These are phyloP conservation scores for Drepana falcataria DNA, from an alignment of 2,888 invertebrate species.

Conservation along the genomic window DNA sequence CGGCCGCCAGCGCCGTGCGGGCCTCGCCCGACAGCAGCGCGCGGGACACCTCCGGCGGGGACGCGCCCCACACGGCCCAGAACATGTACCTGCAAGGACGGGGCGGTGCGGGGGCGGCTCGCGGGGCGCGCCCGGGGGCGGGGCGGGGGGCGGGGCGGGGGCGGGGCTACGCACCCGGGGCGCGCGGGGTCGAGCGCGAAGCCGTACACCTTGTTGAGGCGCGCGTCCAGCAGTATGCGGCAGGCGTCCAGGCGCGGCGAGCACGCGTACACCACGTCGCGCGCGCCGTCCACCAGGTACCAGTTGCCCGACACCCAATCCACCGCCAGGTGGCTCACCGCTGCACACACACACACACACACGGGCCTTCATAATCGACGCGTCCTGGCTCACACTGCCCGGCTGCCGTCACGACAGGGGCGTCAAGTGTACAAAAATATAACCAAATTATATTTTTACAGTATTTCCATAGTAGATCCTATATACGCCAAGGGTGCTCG, in stretches of 20 bases:
- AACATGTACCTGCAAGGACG: constrained; percentile 80
- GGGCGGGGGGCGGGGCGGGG: constrained; percentile 5
- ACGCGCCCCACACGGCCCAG: constrained; percentile 86
- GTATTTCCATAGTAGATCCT: no score
- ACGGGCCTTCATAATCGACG: neutral
- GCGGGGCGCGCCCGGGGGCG: neutral
- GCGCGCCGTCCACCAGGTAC: constrained; percentile 87
- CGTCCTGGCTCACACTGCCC: no score
- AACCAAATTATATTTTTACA: no score
- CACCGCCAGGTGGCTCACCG: constrained; percentile 85
- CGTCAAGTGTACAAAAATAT: no score
- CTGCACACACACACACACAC: constrained; percentile 49
- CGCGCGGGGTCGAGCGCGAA: constrained; percentile 88
- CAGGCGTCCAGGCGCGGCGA: constrained; percentile 80
- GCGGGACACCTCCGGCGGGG: constrained; percentile 81
- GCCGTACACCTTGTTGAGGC: constrained; percentile 83
- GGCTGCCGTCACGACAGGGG: no score
- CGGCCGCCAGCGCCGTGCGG: constrained; percentile 78
- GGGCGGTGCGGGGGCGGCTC: neutral
- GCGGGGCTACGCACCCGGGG: constrained; percentile 29
- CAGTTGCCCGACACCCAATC: constrained; percentile 94
- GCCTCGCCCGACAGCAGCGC: constrained; percentile 82
- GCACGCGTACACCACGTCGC: constrained; percentile 86
- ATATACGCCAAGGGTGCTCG: no score
- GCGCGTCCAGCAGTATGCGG: constrained; percentile 82